Conservation (phyloP, 2,113 vertebrate genomes). For the Pontoporia blainvillei region DNA sequence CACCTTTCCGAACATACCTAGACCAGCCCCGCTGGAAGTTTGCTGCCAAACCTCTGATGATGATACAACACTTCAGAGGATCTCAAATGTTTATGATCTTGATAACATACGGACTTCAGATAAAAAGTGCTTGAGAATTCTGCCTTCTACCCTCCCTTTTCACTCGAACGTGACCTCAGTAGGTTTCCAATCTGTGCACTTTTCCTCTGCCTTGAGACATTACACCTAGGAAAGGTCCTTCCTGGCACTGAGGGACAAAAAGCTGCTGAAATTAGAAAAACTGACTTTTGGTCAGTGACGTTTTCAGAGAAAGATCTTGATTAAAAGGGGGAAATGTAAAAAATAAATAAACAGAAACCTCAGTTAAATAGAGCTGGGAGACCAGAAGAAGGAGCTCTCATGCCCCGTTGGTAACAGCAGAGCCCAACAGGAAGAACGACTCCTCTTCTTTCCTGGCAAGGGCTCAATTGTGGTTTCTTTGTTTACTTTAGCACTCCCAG, state of each 20-base stretch:
- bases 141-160: not conserved
- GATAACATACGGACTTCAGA: not conserved
- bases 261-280: not conserved
- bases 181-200: not conserved
- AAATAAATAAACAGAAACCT: not conserved
- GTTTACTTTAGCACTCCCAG: not conserved
- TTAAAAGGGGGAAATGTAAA: not conserved
- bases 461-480: not conserved
- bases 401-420: not conserved
- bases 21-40: not conserved
- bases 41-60: not conserved
- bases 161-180: not conserved
- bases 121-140: not conserved
- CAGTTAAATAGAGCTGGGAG: not conserved
- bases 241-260: not conserved
- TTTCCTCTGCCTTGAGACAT: not conserved
- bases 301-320: not conserved
- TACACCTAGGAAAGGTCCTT: not conserved
- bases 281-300: not conserved
- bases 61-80: not conserved
- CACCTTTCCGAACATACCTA: not conserved
- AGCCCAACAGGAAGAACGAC: not conserved
- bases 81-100: not conserved
- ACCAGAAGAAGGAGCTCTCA: not conserved
- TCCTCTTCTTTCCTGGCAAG: not conserved